Percentiles rank a stretch among this genome's conserved stretches.
Evolutionary conservation across 2,888 invertebrate genomes (phyloP).

Genomic region (Athalia circularis): DNA sequence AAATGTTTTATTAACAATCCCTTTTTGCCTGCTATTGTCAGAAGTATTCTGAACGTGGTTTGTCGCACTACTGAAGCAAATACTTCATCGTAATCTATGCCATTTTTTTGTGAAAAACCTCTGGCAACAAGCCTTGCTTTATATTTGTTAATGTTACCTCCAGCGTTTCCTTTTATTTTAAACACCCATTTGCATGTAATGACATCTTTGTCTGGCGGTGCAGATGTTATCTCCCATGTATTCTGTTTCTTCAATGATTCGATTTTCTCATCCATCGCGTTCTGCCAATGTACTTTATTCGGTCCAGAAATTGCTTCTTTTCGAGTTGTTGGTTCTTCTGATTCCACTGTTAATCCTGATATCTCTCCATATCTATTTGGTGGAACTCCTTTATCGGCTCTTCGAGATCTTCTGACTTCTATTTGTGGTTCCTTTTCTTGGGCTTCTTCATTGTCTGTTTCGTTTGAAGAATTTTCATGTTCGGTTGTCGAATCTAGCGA

Average conservation of each 20-base stretch:
- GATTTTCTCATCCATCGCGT: slow-evolving; percentile 56
- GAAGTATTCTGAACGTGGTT: slow-evolving; percentile 55
- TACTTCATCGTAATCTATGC: slow-evolving; percentile 57
- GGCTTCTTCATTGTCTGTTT: background rate
- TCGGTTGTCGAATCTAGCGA: background rate
- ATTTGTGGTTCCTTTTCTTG: slow-evolving; percentile 6
- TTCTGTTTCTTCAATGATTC: slow-evolving; percentile 50
- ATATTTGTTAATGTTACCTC: slow-evolving; percentile 50
- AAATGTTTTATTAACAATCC: slow-evolving; percentile 49
- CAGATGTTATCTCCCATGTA: slow-evolving; percentile 49
- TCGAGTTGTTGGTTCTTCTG: slow-evolving; percentile 47
- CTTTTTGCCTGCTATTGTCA: slow-evolving; percentile 52
- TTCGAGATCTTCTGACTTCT: background rate
- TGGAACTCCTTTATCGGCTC: slow-evolving; percentile 19
- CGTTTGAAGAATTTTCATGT: slow-evolving; percentile 1
- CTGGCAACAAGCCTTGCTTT: slow-evolving; percentile 58
- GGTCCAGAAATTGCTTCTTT: slow-evolving; percentile 46
- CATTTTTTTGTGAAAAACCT: slow-evolving; percentile 57
- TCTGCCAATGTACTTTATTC: slow-evolving; percentile 48
- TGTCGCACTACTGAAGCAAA: slow-evolving; percentile 59
- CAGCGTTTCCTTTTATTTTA: slow-evolving; percentile 50
- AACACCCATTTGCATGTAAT: slow-evolving; percentile 55
- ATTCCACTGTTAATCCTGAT: slow-evolving; percentile 41
- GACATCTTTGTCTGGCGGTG: slow-evolving; percentile 45
- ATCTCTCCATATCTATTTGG: slow-evolving; percentile 21